Evolutionary conservation across 2,113 vertebrate genomes (phyloP), one percentile per base, ranked within the genome.

Genomic region (Nycticebus coucang): DNA sequence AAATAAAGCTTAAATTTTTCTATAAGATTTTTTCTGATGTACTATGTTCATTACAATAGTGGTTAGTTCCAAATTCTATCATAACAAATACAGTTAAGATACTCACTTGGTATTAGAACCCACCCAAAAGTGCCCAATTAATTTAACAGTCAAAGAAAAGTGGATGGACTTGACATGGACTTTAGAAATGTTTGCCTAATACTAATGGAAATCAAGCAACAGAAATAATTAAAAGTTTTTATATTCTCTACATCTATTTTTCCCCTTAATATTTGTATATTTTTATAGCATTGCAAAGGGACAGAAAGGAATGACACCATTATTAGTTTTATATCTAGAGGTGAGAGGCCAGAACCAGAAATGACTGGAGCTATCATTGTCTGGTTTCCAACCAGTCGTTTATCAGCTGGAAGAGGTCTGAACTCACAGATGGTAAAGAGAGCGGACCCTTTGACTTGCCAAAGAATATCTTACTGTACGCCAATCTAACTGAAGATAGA

Each of bases 1-100:
- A 94, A 83, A 87, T 75, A 86, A 81, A 82, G 2, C 33, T 89
- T 86, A 91, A 66, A 28, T 89, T 91, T 89, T 84, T 78, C 68
- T 50, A 13, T 60, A 22, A 71, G 35, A 2, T 21, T 59, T 92
- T 83, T 28, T 6, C 28, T 83, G 69, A 92, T 12, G 1, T n/a
- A 19, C 14, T 41, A 2, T 30, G 35, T 17, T 93, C 62, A 75
- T 88, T 81, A 41, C 11, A 53, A 80, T 37, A 95, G 75, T 84
- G n/a, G 35, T 35, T 30, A 86, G 24, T 14, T 41, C 26, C 41
- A 92, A 4, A 62, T 82, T 68, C 74, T 64, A 89, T 69, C 35
- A 82, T 37, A 88, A 86, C 41, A 78, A 92, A 91, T 53, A 37
- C 3, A 77, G 15, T 95, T 74, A 72, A 35, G 41, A 72, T 41